phyloP scores from a whole-genome alignment of 2,797 vertebrate species.

The Acrossocheilus wenchowensis region DNA sequence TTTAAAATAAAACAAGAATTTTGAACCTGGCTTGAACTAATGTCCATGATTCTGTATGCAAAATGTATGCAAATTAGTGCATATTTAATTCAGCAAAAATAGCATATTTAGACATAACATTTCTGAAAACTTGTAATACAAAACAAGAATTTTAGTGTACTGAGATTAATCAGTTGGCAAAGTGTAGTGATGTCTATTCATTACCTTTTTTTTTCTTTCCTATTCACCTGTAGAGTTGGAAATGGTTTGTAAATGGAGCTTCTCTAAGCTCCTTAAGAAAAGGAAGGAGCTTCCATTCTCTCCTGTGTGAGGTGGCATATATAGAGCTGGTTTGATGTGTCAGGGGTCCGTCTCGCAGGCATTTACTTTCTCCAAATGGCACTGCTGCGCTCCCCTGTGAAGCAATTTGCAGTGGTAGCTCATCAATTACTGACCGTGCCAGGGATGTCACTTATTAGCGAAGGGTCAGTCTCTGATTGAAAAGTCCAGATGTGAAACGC shows the following conservation, averaged over 20 bases:
- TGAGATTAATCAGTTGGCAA: not conserved
- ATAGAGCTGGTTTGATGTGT: slow-evolving; percentile 46
- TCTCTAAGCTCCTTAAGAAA: slow-evolving; percentile 4
- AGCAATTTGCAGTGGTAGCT: slow-evolving; percentile 76
- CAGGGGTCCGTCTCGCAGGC: slow-evolving; percentile 50
- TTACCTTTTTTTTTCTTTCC: not conserved
- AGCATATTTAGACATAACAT: not conserved
- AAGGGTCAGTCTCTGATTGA: slow-evolving; percentile 73
- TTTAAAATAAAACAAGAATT: not conserved
- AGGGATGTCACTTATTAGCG: slow-evolving; percentile 72
- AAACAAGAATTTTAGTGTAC: not conserved
- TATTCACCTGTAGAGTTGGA: not conserved
- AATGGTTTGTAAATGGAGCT: not conserved
- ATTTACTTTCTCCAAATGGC: slow-evolving; percentile 61
- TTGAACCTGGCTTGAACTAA: not conserved
- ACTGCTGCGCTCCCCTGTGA: slow-evolving; percentile 69
- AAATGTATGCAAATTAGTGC: not conserved
- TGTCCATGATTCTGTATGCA: not conserved
- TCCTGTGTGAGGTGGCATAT: slow-evolving; percentile 33
- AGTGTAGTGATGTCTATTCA: not conserved
- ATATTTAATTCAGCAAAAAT: not conserved
- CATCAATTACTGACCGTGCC: slow-evolving; percentile 72
- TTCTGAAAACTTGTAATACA: not conserved
- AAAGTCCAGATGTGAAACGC: slow-evolving; percentile 75
- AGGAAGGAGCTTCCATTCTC: slow-evolving; percentile 1